Percentiles rank a stretch among this genome's conserved stretches.
Evolutionary conservation across 2,797 vertebrate genomes (phyloP).

Genomic region (Pteropus rufus): DNA sequence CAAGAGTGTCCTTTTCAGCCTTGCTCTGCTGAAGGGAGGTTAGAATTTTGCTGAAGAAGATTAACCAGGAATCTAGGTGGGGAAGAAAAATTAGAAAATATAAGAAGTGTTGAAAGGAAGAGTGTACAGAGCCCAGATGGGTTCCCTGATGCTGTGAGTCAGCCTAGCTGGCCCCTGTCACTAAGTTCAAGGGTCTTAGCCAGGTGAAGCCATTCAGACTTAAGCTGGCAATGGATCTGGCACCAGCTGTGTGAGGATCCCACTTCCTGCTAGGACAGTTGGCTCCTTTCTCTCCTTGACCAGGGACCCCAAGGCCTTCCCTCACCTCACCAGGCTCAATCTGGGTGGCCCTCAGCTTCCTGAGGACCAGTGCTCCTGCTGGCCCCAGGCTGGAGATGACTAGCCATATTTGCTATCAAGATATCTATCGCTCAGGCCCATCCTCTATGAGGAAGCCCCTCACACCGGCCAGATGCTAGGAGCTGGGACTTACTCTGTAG

Average conservation of each 20-base stretch:
- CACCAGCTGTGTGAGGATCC: neutral
- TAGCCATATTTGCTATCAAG: neutral
- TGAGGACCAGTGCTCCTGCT: neutral
- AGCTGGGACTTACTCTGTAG: neutral
- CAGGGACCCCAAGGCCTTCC: neutral
- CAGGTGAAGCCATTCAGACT: neutral
- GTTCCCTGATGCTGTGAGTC: neutral
- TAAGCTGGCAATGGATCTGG: neutral
- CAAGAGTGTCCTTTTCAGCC: neutral
- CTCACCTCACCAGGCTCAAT: neutral
- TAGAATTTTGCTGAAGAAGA: neutral
- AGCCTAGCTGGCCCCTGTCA: neutral
- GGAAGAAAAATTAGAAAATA: neutral
- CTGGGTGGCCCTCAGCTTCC: neutral
- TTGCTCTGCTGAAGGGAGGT: neutral
- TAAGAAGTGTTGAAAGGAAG: neutral
- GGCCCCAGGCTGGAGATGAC: neutral
- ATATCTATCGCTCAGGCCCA: fast-evolving
- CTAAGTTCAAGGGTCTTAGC: too few relatives aligned
- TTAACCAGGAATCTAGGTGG: neutral
- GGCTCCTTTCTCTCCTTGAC: neutral
- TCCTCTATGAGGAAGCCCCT: neutral
- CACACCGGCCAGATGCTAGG: neutral
- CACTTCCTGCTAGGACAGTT: neutral
- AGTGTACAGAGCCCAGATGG: neutral